These are phyloP conservation scores for Hyles euphorbiae DNA, from an alignment of 1,140 invertebrate species.

Conservation along the genomic window DNA sequence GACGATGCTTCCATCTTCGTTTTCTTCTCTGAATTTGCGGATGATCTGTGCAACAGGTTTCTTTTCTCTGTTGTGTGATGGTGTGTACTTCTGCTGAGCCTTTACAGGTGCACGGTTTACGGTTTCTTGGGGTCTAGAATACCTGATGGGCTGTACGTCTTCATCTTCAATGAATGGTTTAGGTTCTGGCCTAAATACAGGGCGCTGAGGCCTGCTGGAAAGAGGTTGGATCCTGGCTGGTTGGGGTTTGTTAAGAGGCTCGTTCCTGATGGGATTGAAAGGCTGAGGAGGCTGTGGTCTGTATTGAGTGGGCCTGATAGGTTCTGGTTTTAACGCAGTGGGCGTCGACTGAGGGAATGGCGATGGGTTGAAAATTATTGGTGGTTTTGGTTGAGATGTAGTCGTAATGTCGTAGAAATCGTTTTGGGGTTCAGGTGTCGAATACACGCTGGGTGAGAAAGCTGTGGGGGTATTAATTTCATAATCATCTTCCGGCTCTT, in stretches of 20 bases:
- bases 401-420: conserved; percentile 66
- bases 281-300: conserved; percentile 51
- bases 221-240: conserved; percentile 63
- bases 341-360: conserved; percentile 58
- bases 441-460: conserved; percentile 51
- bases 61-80: conserved; percentile 67
- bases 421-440: conserved; percentile 62
- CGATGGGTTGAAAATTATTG: conserved; percentile 51
- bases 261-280: conserved; percentile 54
- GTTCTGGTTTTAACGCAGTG: conserved; percentile 48
- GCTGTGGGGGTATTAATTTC: conserved; percentile 67
- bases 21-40: conserved; percentile 85
- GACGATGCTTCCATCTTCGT: conserved; percentile 87
- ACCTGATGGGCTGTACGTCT: conserved; percentile 63
- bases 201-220: conserved; percentile 68
- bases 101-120: conserved; percentile 65
- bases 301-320: conserved; percentile 60
- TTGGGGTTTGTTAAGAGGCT: conserved; percentile 51
- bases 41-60: conserved; percentile 85
- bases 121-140: conserved; percentile 60
- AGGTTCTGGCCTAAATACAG: conserved; percentile 66
- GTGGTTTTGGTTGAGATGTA: conserved; percentile 67
- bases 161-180: conserved; percentile 62
- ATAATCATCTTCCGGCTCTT: conserved; percentile 76
- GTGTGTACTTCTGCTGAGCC: conserved; percentile 55